Percentiles rank a stretch among this genome's conserved stretches.
Evolutionary conservation across 2,797 vertebrate species (phyloP).

Genomic region (Aphelocoma californica): DNA sequence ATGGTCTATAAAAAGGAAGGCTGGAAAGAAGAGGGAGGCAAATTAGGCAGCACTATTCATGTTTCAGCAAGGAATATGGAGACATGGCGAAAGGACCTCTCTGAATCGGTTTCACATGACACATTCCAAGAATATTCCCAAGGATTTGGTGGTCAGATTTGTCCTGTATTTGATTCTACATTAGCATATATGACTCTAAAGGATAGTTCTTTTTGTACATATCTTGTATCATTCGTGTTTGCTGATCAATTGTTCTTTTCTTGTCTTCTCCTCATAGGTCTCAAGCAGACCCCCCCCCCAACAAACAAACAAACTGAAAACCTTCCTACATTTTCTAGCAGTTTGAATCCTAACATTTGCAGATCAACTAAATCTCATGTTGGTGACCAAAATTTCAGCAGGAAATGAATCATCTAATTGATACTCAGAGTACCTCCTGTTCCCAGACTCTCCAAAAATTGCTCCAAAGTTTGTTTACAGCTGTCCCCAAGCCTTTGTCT

Average conservation of each 20-base stretch:
- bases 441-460: constrained; percentile 35
- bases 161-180: neutral
- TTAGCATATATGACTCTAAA: neutral
- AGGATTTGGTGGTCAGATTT: neutral
- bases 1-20: neutral
- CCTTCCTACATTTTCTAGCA: neutral
- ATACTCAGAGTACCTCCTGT: constrained; percentile 46
- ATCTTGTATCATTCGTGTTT: neutral
- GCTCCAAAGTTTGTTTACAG: neutral
- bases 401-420: constrained; percentile 76
- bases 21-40: neutral
- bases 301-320: neutral
- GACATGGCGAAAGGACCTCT: neutral
- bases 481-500: neutral
- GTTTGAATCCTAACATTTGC: constrained; percentile 33
- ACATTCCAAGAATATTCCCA: neutral
- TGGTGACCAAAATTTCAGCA: constrained; percentile 54
- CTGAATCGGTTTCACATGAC: fast-evolving
- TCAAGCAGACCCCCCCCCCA: neutral
- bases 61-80: neutral
- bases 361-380: constrained; percentile 65
- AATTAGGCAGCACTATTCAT: neutral
- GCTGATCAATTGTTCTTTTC: neutral
- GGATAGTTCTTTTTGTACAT: neutral
- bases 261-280: neutral